Evolutionary conservation across 2,113 vertebrate species (phyloP).

Genomic region (Entosphenus tridentatus): DNA sequence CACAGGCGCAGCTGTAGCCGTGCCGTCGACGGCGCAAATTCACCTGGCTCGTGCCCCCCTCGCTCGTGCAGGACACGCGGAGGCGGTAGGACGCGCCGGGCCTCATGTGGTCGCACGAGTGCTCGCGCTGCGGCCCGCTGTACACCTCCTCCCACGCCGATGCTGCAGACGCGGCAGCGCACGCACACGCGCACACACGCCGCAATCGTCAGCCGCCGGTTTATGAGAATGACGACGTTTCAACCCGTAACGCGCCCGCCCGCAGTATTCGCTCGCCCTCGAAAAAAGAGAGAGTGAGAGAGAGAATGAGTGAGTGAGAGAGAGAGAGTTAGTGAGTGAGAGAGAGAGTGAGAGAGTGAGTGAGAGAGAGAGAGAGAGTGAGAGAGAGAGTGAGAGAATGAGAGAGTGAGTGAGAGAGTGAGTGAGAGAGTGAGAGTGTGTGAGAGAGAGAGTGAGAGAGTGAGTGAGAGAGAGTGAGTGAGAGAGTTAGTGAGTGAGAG

Average conservation of each 20-base stretch:
- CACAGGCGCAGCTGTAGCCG: too few relatives aligned
- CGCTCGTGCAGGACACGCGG: constrained; percentile 56
- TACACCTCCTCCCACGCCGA: constrained; percentile 50
- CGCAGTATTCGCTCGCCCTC: constrained; percentile 13
- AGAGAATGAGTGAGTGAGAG: too few relatives aligned
- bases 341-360: too few relatives aligned
- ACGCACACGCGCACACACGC: neutral
- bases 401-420: too few relatives aligned
- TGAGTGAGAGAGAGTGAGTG: too few relatives aligned
- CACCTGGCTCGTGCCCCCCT: constrained; percentile 81
- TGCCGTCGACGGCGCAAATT: constrained; percentile 8
- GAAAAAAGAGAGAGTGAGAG: neutral
- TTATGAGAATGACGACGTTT: constrained; percentile 11
- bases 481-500: too few relatives aligned
- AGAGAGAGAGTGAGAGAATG: too few relatives aligned
- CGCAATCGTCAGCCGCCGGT: neutral
- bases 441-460: too few relatives aligned
- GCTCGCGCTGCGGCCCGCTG: constrained; percentile 44
- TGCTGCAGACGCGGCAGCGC: neutral
- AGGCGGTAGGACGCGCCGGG: constrained; percentile 58
- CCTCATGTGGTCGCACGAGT: constrained; percentile 60
- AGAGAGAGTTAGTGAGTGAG: too few relatives aligned
- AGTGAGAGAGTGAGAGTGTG: too few relatives aligned
- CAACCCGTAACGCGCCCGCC: constrained; percentile 13
- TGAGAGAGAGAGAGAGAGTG: too few relatives aligned